These are phyloP conservation scores for Daktulosphaira vitifoliae DNA, from an alignment of 1,140 invertebrate species.

Conservation along the genomic window DNA sequence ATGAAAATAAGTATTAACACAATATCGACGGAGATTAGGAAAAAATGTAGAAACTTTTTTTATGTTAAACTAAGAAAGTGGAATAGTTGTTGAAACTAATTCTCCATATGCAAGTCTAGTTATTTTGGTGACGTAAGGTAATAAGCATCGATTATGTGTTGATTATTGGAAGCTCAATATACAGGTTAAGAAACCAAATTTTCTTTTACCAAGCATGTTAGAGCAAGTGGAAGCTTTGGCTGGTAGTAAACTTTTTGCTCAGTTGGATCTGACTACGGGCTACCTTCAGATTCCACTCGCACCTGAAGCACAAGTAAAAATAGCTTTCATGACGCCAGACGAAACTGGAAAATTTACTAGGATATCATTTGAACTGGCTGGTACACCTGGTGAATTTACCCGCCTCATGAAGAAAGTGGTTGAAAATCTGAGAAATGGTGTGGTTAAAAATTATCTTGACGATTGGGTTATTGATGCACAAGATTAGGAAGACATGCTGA, in stretches of 20 bases:
- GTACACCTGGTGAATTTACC: too few relatives aligned
- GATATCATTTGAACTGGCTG: conserved; percentile 36
- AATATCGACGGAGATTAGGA: too few relatives aligned
- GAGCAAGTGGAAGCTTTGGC: too few relatives aligned
- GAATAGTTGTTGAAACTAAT: conserved; percentile 37
- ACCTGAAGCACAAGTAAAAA: conserved; percentile 33
- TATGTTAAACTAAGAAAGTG: too few relatives aligned
- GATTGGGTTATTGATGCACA: background rate
- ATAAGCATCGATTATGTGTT: conserved; percentile 34
- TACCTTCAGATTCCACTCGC: too few relatives aligned
- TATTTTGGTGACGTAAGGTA: conserved; percentile 37
- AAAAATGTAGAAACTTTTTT: too few relatives aligned
- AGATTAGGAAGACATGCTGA: too few relatives aligned
- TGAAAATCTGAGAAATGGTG: background rate
- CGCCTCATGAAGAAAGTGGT: too few relatives aligned
- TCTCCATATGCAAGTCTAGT: too few relatives aligned
- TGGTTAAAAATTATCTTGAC: background rate
- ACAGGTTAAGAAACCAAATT: conserved; percentile 34
- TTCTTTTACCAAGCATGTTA: conserved; percentile 37
- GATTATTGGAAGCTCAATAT: conserved; percentile 37
- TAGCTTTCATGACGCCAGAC: conserved; percentile 32
- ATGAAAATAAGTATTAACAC: too few relatives aligned
- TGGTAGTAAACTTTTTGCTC: conserved; percentile 34
- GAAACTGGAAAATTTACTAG: conserved; percentile 32
- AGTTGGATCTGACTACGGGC: conserved; percentile 33